Evolutionary conservation across 37 sponge, comb jelly and placozoan genomes (phyloP).

Genomic region (Geodia barretti): DNA sequence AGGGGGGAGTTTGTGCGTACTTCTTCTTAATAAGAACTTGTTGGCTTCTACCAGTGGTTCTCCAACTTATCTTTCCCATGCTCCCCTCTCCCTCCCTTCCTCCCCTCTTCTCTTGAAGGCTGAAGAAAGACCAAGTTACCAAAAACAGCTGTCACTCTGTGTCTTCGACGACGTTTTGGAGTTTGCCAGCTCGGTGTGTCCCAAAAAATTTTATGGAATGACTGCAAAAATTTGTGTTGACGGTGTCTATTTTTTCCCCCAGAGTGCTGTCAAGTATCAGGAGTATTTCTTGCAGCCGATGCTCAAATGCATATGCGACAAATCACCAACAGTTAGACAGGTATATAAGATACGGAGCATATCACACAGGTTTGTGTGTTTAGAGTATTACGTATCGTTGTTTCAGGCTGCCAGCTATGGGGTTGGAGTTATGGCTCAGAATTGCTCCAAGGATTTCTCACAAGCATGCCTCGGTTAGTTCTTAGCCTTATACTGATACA

Average conservation of each 20-base stretch:
- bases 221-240: too few species aligned
- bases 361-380: too few species aligned
- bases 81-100: conserved; percentile 11
- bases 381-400: background rate
- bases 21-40: too few species aligned
- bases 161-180: conserved; percentile 98
- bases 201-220: too few species aligned
- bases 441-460: conserved; percentile 71
- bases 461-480: conserved; percentile 70
- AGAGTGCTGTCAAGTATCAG: conserved; percentile 88
- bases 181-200: conserved; percentile 79
- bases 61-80: too few species aligned
- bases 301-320: conserved; percentile 82
- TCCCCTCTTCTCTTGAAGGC: too few species aligned
- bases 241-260: background rate
- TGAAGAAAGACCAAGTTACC: conserved; percentile 69
- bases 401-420: conserved; percentile 93
- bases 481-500: background rate
- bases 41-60: background rate
- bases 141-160: conserved; percentile 94
- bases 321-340: conserved; percentile 79
- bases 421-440: conserved; percentile 88
- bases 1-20: too few species aligned
- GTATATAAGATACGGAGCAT: conserved; percentile 28
- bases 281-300: conserved; percentile 89